Evolutionary conservation across 2,113 vertebrate genomes (phyloP).

Genomic region (Podocnemis expansa): DNA sequence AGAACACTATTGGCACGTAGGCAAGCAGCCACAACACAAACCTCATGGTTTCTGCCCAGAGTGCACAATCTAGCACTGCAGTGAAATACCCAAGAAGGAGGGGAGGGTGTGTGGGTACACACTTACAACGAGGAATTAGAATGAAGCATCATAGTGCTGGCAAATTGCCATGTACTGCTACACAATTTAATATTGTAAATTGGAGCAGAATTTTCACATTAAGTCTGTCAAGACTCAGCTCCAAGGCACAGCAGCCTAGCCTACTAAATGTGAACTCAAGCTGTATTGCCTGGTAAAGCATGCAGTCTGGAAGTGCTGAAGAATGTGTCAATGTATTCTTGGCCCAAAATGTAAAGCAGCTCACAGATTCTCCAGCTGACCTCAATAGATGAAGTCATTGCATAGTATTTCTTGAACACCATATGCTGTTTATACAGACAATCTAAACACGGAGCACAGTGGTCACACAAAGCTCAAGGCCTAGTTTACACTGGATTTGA

Average conservation of each 20-base stretch:
- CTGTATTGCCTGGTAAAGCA: fast-evolving
- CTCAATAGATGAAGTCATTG: not conserved
- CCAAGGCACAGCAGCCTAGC: not conserved
- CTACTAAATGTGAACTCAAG: not conserved
- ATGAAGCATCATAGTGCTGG: not conserved
- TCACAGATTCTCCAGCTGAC: fast-evolving
- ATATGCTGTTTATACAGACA: not conserved
- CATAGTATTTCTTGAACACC: fast-evolving
- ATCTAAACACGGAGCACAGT: not conserved
- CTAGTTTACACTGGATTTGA: fast-evolving
- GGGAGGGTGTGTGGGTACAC: not conserved
- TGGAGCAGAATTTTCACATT: not conserved
- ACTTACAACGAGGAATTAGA: not conserved
- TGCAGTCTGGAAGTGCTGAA: not conserved
- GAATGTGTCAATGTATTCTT: not conserved
- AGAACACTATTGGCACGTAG: fast-evolving
- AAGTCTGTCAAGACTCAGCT: not conserved
- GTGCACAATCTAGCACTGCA: fast-evolving
- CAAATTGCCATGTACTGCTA: not conserved
- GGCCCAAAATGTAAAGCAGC: not conserved
- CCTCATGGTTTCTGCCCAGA: not conserved
- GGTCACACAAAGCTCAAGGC: fast-evolving
- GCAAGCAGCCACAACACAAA: not conserved
- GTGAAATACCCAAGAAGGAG: fast-evolving
- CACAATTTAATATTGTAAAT: not conserved